These are phyloP conservation scores for Pelvicachromis taeniatus DNA, from an alignment of 2,113 vertebrate species.

Conservation along the genomic window DNA sequence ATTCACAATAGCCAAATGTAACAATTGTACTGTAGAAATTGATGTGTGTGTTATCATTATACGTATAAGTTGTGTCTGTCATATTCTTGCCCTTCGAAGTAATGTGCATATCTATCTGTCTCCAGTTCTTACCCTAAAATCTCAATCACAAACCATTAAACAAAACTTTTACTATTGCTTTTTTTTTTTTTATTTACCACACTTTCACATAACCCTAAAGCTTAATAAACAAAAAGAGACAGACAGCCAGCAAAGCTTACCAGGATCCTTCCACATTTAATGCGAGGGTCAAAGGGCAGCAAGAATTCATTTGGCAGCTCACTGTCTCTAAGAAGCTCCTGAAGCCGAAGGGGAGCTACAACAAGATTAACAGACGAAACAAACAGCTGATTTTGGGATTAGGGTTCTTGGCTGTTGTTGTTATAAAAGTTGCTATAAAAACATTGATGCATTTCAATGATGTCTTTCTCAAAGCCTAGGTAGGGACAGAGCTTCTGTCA, in stretches of 20 bases:
- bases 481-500: not conserved
- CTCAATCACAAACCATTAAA: not conserved
- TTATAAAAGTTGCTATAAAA: not conserved
- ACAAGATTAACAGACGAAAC: not conserved
- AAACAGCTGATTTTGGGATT: not conserved
- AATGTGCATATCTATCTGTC: not conserved
- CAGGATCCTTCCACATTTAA: conserved; percentile 68
- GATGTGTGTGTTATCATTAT: not conserved
- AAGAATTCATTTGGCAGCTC: conserved; percentile 69
- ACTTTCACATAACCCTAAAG: not conserved
- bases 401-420: not conserved
- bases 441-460: not conserved
- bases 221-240: not conserved
- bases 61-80: not conserved
- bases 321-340: conserved; percentile 60
- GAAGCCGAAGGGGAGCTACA: conserved; percentile 62
- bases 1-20: not conserved
- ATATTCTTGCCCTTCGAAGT: not conserved
- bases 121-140: not conserved
- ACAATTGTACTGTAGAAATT: not conserved
- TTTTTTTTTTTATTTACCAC: not conserved
- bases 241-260: conserved; percentile 30
- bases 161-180: not conserved
- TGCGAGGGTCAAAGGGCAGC: conserved; percentile 75
- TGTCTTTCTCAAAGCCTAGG: not conserved